Percentiles rank a stretch among this genome's conserved stretches.
These are phyloP conservation scores for Entomobrya proxima DNA, from an alignment of 2,888 invertebrate genomes.

Conservation along the genomic window DNA sequence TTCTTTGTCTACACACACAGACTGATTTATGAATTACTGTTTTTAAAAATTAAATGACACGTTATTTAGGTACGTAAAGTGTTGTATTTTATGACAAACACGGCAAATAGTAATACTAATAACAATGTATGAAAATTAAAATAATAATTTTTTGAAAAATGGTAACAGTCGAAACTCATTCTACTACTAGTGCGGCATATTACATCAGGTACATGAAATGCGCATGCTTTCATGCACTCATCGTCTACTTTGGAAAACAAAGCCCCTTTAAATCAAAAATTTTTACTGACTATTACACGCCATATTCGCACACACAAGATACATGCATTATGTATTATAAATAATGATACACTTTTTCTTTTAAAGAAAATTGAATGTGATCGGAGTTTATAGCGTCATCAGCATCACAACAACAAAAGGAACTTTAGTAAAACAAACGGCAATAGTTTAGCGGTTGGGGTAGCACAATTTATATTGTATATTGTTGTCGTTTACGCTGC, in stretches of 20 bases:
- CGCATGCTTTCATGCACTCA: too few species aligned
- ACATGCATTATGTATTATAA: neutral
- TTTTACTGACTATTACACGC: neutral
- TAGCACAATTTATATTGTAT: neutral
- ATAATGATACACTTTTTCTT: neutral
- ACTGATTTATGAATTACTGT: neutral
- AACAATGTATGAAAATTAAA: neutral
- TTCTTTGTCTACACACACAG: neutral
- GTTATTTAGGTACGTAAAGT: slow-evolving; percentile 6
- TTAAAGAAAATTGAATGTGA: neutral
- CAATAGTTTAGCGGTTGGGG: too few species aligned
- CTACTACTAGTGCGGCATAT: too few species aligned
- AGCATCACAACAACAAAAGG: too few species aligned
- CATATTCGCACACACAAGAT: too few species aligned
- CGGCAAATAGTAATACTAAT: neutral
- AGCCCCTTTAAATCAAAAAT: neutral
- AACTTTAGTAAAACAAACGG: too few species aligned
- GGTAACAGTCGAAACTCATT: neutral
- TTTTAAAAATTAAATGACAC: neutral
- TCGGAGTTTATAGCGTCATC: too few species aligned
- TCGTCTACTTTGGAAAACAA: too few species aligned
- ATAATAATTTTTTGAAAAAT: neutral
- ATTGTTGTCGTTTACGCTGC: neutral
- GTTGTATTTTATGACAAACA: neutral
- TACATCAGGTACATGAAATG: too few species aligned